A percentile compares a stretch with the other conserved stretches of the same genome.
Evolutionary conservation across 2,888 invertebrate genomes (phyloP).

Genomic region (Herminia tarsipennalis): DNA sequence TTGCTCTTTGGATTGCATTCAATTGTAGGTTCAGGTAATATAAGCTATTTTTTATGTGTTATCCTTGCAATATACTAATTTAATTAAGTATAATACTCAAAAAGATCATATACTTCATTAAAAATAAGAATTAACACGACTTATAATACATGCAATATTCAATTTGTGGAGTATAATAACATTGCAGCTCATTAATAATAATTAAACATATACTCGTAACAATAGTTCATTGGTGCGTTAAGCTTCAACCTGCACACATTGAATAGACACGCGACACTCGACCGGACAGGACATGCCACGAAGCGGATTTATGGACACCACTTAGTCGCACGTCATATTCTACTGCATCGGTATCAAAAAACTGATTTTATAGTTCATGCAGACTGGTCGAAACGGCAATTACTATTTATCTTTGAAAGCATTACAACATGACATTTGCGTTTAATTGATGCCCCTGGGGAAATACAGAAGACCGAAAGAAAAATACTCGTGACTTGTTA

Average conservation of each 20-base stretch:
- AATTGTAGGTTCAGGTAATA: no score
- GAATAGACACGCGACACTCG: slow-evolving; percentile 63
- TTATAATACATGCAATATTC: not conserved
- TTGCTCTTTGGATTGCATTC: no score
- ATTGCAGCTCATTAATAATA: slow-evolving; percentile 43
- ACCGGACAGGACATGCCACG: slow-evolving; percentile 65
- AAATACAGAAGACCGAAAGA: no score
- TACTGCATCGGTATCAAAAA: slow-evolving; percentile 49
- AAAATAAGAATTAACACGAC: no score
- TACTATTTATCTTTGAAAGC: slow-evolving; percentile 24
- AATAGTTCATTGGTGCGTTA: slow-evolving; percentile 49
- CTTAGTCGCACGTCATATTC: slow-evolving; percentile 72
- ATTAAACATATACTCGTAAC: slow-evolving; percentile 51
- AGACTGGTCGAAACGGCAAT: slow-evolving; percentile 7
- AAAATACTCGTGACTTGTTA: no score
- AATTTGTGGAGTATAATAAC: not conserved
- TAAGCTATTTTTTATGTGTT: no score
- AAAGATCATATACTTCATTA: no score
- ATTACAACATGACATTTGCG: slow-evolving; percentile 28
- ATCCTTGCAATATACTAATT: no score
- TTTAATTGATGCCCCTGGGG: no score
- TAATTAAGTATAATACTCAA: no score
- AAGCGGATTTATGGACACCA: slow-evolving; percentile 66
- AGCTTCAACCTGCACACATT: slow-evolving; percentile 48
- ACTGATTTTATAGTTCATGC: slow-evolving; percentile 44